Percentiles rank a stretch among this genome's conserved stretches.
Conservation (phyloP, 2,113 vertebrate species). For the Mellivora capensis region DNA sequence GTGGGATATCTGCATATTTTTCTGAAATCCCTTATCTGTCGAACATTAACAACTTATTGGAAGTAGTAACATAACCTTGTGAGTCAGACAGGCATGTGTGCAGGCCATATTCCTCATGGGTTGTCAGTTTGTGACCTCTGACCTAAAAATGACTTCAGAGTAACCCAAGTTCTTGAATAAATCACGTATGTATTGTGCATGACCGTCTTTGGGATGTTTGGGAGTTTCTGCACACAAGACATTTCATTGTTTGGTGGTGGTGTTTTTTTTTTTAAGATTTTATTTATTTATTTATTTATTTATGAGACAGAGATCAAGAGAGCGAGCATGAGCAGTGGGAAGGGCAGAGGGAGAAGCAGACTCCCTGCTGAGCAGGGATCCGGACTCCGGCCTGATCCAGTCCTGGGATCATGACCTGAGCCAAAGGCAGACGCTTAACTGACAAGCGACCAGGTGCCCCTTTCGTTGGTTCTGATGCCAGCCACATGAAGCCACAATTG, state of each 20-base stretch:
- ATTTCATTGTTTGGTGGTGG: background rate
- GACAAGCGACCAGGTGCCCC: background rate
- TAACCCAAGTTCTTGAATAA: background rate
- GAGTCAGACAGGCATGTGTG: background rate
- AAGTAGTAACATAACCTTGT: background rate
- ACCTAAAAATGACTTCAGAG: background rate
- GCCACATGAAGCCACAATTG: background rate
- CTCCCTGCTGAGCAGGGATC: background rate
- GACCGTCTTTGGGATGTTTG: background rate
- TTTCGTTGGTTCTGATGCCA: background rate
- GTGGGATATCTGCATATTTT: background rate
- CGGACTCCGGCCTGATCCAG: fast-evolving
- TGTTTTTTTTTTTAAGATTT: background rate
- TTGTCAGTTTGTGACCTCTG: background rate
- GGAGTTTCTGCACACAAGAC: background rate
- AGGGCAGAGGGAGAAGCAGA: background rate
- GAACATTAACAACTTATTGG: background rate
- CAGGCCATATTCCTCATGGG: background rate
- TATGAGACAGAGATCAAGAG: background rate
- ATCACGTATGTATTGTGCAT: background rate
- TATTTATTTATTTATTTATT: background rate
- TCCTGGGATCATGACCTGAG: background rate
- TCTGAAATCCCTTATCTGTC: background rate
- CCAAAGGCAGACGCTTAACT: background rate
- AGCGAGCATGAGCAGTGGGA: background rate